Base-by-base conservation (phyloP, 2,113 vertebrate genomes). In the Burhinus bistriatus region DNA sequence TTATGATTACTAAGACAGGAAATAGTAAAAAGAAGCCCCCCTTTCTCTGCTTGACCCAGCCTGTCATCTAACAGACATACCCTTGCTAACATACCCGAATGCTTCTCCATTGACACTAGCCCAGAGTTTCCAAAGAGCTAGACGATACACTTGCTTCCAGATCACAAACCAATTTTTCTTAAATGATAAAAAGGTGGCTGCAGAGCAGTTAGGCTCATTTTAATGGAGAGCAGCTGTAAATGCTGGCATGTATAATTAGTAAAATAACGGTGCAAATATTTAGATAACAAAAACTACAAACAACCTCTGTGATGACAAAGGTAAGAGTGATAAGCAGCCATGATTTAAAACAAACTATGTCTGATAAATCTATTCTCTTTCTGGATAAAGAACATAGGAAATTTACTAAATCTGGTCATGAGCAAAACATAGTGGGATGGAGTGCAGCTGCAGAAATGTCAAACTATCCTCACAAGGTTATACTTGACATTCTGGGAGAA, bases 371-470 rank as follows among this genome's bases (percentile, higher is more conserved):
- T 89, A 66, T 91, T 92, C 57, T 82, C 61, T 87, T 93, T 89
- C 87, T 87, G 91, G 94, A 97, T 58, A 85, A 76, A 94, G 92
- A 97, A 96, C 86, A 91, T 21, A 94, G 81, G 36, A 94, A 93
- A 79, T 82, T 58, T 86, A 64, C 86, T 89, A 89, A 94, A 75
- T 92, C 80, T 87, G 72, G 83, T 87, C 62, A 68, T 68, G 65
- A 96, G 59, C 32, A 93, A 90, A 95, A 87, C 76, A 88, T 13
- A 76, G 77, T 22, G 66, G 78, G 78, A 95, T 89, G 61, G 61
- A 94, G 40, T 89, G 45, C 95, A 97, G 91, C 93, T 97, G 94
- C 81, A 89, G 77, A 96, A 96, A 96, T 89, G 96, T 93, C 96
- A 95, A 54, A 76, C 87, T 88, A 93, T 94, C 84, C 94, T 95